phyloP scores from a whole-genome alignment of 2,113 vertebrate species.

The Rhombomys opimus region DNA sequence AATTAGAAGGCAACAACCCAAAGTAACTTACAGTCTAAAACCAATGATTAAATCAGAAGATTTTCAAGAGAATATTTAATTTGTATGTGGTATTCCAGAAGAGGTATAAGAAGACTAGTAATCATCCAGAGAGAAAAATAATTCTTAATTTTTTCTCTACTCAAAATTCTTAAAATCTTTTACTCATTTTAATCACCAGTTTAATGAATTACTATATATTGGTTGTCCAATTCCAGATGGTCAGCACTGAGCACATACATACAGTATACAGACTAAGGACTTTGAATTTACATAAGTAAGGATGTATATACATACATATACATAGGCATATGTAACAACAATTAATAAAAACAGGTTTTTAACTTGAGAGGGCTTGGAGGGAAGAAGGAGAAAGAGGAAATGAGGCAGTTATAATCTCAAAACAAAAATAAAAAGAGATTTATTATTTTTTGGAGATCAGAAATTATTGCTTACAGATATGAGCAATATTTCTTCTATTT shows the following conservation, averaged over 20 bases:
- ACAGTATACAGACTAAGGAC: background rate
- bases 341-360: background rate
- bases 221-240: background rate
- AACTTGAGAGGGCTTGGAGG: background rate
- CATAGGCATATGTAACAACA: background rate
- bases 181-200: background rate
- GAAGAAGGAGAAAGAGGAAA: background rate
- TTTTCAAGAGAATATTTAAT: background rate
- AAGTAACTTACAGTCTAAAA: background rate
- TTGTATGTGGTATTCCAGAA: background rate
- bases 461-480: background rate
- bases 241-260: background rate
- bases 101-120: background rate
- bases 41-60: conserved; percentile 53
- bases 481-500: background rate
- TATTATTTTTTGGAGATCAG: conserved; percentile 4
- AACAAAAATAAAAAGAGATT: background rate
- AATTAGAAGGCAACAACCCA: background rate
- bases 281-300: background rate
- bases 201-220: background rate
- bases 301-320: background rate
- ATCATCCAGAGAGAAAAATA: background rate
- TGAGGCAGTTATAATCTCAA: background rate
- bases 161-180: background rate
- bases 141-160: background rate